Evolutionary conservation across 2,888 invertebrate species (phyloP).

Genomic region (Barypeithes pellucidus): DNA sequence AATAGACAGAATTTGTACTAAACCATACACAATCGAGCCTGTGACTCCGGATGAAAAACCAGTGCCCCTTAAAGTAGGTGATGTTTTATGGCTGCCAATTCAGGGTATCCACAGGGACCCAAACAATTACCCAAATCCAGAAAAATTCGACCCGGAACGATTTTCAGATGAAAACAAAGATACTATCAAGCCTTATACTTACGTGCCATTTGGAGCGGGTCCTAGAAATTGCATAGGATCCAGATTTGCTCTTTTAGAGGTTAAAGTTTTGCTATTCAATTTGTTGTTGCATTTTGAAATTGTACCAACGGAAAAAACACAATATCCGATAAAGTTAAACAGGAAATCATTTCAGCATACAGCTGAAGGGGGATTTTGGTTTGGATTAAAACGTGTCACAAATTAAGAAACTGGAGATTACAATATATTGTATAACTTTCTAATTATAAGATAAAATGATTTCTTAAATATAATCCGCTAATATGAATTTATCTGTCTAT

Average conservation of each 20-base stretch:
- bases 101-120: slow-evolving; percentile 62
- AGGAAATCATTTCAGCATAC: slow-evolving; percentile 43
- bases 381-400: slow-evolving; percentile 22
- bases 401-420: neutral
- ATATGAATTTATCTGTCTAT: too few relatives aligned
- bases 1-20: slow-evolving; percentile 71
- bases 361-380: slow-evolving; percentile 43
- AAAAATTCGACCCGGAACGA: slow-evolving; percentile 64
- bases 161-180: slow-evolving; percentile 73
- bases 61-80: slow-evolving; percentile 57
- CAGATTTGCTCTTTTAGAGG: slow-evolving; percentile 62
- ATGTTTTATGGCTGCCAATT: slow-evolving; percentile 63
- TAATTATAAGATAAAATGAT: neutral
- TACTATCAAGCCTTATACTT: slow-evolving; percentile 70
- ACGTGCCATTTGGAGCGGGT: slow-evolving; percentile 70
- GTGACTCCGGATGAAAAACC: slow-evolving; percentile 50
- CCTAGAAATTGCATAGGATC: slow-evolving; percentile 77
- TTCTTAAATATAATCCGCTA: too few relatives aligned
- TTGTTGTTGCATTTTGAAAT: slow-evolving; percentile 60
- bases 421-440: neutral
- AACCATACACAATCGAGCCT: slow-evolving; percentile 67
- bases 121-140: slow-evolving; percentile 61
- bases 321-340: slow-evolving; percentile 58
- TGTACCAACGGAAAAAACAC: slow-evolving; percentile 58
- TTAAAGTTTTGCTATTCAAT: slow-evolving; percentile 58